phyloP scores from a whole-genome alignment of 2,113 vertebrate species.

The Antennarius striatus region DNA sequence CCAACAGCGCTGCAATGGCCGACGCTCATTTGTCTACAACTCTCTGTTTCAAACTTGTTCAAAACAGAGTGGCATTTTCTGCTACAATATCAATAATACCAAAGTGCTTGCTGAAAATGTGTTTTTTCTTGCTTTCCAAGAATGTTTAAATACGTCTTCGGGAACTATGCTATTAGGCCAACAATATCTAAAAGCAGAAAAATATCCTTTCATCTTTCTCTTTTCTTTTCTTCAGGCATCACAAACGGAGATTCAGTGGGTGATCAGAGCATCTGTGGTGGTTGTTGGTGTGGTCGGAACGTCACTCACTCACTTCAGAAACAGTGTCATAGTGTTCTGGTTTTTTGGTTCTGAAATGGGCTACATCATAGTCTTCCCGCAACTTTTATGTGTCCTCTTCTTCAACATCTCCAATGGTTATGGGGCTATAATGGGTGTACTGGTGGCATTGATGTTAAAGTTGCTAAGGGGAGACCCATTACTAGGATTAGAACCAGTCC shows the following conservation, averaged over 20 bases:
- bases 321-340: slow-evolving; percentile 73
- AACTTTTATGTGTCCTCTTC: slow-evolving; percentile 71
- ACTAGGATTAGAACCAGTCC: slow-evolving; percentile 27
- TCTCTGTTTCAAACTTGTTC: no score
- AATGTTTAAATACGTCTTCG: no score
- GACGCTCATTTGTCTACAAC: no score
- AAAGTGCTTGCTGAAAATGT: no score
- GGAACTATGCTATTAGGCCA: no score
- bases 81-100: no score
- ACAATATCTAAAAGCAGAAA: no score
- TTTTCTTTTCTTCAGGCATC: slow-evolving; percentile 65
- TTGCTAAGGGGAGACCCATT: slow-evolving; percentile 73
- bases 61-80: no score
- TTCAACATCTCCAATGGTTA: slow-evolving; percentile 72
- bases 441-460: slow-evolving; percentile 57
- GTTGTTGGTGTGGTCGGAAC: slow-evolving; percentile 58
- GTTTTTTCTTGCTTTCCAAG: no score
- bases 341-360: slow-evolving; percentile 67
- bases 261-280: slow-evolving; percentile 71
- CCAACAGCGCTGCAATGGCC: no score
- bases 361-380: slow-evolving; percentile 75
- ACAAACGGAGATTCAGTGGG: slow-evolving; percentile 70
- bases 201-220: no score
- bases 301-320: slow-evolving; percentile 62
- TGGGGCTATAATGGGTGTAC: slow-evolving; percentile 33